Evolutionary conservation across 2,113 vertebrate species (phyloP).

Genomic region (Eonycteris spelaea): DNA sequence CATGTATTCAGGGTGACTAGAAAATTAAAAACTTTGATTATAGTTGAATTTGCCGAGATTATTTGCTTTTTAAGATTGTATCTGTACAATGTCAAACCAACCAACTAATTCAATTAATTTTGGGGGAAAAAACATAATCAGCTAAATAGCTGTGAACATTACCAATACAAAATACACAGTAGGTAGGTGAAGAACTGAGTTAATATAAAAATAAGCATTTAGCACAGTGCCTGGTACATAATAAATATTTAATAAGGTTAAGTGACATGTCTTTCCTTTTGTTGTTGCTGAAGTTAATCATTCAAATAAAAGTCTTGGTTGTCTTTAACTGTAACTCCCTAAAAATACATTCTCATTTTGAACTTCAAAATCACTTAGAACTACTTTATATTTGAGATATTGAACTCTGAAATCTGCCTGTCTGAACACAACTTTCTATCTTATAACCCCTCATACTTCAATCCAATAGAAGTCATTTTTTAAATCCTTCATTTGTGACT

Average conservation of each 20-base stretch:
- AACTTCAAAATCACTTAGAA: background rate
- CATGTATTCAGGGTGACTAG: background rate
- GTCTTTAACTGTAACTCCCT: background rate
- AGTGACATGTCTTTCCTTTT: background rate
- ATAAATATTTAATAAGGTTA: background rate
- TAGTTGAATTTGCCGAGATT: background rate
- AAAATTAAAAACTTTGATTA: conserved; percentile 3
- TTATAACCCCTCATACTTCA: background rate
- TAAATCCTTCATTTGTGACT: background rate
- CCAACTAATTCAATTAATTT: background rate
- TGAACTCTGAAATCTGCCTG: background rate
- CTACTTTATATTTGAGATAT: background rate
- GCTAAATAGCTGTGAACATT: background rate
- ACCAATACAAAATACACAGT: background rate
- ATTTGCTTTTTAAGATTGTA: background rate
- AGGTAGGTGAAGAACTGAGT: background rate
- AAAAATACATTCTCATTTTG: background rate
- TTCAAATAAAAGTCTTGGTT: background rate
- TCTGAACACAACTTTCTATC: background rate
- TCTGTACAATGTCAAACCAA: background rate
- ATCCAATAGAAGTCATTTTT: background rate
- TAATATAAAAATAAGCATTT: background rate
- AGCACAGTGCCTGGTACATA: background rate
- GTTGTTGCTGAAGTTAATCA: background rate
- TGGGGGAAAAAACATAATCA: background rate